Evolutionary conservation across 2,113 vertebrate genomes (phyloP).

Genomic region (Amazona guildingii): DNA sequence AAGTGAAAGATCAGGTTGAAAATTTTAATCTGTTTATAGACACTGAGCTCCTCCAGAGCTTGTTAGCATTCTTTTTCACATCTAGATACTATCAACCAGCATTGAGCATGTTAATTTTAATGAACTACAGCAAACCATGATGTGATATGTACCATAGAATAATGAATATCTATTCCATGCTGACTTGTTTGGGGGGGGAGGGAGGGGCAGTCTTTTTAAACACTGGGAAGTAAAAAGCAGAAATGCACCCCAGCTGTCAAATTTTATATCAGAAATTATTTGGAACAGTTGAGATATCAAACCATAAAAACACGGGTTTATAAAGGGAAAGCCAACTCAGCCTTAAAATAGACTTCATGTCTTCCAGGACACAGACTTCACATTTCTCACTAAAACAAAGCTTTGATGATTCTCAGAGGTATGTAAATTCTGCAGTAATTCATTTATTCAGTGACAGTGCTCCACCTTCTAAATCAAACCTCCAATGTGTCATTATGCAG

Average conservation of each 20-base stretch:
- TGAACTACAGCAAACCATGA: background rate
- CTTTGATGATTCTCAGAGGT: constrained; percentile 56
- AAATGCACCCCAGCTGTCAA: background rate
- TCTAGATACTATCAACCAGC: background rate
- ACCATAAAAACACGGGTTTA: background rate
- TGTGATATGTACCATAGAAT: background rate
- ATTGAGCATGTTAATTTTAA: background rate
- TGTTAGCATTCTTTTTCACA: constrained; percentile 1
- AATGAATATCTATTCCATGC: background rate
- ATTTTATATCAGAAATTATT: background rate
- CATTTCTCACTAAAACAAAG: constrained; percentile 58
- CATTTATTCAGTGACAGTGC: constrained; percentile 50
- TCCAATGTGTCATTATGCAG: constrained; percentile 28
- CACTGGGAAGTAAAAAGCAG: background rate
- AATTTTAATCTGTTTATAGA: background rate
- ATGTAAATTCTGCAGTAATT: constrained; percentile 37
- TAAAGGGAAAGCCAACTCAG: constrained; percentile 33
- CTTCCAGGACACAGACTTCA: constrained; percentile 44
- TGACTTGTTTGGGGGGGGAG: background rate
- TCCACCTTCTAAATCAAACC: constrained; percentile 56
- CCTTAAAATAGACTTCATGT: constrained; percentile 34
- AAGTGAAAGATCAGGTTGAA: background rate
- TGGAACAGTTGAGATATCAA: constrained; percentile 6
- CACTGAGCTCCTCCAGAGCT: background rate
- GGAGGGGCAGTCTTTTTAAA: background rate